Conservation (phyloP, 2,888 invertebrate genomes). For the Uloborus plumipes region DNA sequence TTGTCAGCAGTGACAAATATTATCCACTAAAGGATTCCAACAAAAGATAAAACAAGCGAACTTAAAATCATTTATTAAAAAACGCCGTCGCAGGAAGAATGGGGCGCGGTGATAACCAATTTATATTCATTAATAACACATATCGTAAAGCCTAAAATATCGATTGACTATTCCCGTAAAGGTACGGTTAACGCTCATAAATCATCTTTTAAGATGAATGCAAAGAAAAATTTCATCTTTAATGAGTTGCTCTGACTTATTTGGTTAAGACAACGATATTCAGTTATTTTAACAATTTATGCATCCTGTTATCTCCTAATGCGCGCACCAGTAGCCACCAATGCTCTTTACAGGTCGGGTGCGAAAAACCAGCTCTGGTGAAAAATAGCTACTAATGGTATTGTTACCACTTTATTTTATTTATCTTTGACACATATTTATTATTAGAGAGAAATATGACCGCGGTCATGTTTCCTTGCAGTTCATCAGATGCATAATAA, state of each 20-base stretch:
- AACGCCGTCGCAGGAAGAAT: slow-evolving; percentile 47
- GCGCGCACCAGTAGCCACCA: slow-evolving; percentile 21
- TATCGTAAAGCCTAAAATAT: slow-evolving; percentile 61
- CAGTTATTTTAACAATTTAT: slow-evolving; percentile 62
- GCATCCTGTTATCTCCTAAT: slow-evolving; percentile 51
- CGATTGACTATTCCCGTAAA: slow-evolving; percentile 39
- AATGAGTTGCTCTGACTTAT: slow-evolving; percentile 54
- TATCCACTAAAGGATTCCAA: slow-evolving; percentile 57
- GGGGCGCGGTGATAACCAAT: slow-evolving; percentile 45
- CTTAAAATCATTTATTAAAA: slow-evolving; percentile 61
- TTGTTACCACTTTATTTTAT: slow-evolving; percentile 61
- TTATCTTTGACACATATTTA: slow-evolving; percentile 51
- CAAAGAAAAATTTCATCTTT: slow-evolving; percentile 46
- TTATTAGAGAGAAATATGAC: slow-evolving; percentile 41
- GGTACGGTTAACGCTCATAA: slow-evolving; percentile 35
- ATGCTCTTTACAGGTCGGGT: slow-evolving; percentile 30
- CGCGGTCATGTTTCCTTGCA: slow-evolving; percentile 1
- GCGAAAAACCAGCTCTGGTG: slow-evolving; percentile 32
- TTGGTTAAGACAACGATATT: slow-evolving; percentile 60
- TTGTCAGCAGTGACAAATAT: slow-evolving; percentile 60
- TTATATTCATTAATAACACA: slow-evolving; percentile 63
- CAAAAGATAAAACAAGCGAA: slow-evolving; percentile 61
- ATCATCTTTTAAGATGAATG: slow-evolving; percentile 52
- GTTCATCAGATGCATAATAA: too few species aligned
- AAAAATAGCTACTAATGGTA: slow-evolving; percentile 57